Base-by-base conservation (phyloP, 2,797 vertebrate genomes). In the Vipera latastei region DNA sequence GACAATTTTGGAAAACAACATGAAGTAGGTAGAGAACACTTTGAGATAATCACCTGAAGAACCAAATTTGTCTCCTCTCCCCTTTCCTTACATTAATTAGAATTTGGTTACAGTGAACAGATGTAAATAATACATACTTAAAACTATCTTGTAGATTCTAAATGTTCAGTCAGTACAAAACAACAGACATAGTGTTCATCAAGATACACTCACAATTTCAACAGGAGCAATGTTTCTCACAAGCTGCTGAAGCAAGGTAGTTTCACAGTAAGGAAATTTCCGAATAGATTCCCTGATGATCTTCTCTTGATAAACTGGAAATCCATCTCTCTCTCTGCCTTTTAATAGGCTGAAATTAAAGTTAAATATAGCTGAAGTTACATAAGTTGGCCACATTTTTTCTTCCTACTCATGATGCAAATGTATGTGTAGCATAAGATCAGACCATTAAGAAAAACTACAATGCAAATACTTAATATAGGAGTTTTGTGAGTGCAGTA, bases 141-240 rank as follows among this genome's bases (percentile, higher is more conserved):
- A 83, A 48, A 83, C 0, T 48, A 48, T 22, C 8, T 44, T 73
- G 32, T 32, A 59, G 25, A n/a, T 92, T 55, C 63, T 25, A 63
- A 13, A 25, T 12, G 2, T 88, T 87, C 73, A 13, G 16, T 13
- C 55, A 57, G 16, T 2, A 6, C 16, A 92, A n/a, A 78, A 32
- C 26, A 90, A 92, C 2, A 57, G 22, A 11, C 26, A 48, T 73
- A 28, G 9, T 32, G 93, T 69, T 90, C 9, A 28, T 48, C 0
- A 85, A n/a, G 26, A 93, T 61, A 69, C 86, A 95, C 99, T 99
- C 97, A 99, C 99, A 11, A 99, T 99, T 97, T 99, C 99, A 88
- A 99, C 99, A 2, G 99, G 99, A 86, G 99, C 98, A 88, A 99
- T 99, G 91, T 98, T 99, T 92, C 99, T 98, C 92, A 99, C 99